phyloP scores from a whole-genome alignment of 2,113 vertebrate genomes.

The Eolophus roseicapilla region DNA sequence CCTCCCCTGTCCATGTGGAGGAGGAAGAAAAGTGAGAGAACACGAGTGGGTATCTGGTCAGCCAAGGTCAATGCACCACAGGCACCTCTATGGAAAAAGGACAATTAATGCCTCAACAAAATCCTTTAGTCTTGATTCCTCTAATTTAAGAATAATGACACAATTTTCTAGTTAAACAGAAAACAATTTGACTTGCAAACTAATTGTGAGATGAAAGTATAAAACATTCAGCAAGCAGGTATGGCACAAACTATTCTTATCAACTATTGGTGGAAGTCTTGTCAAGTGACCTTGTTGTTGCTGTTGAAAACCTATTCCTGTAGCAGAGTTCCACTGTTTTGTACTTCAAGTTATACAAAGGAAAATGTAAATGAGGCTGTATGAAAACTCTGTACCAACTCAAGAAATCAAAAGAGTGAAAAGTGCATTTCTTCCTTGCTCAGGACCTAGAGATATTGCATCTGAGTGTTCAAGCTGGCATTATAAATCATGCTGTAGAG shows the following conservation, averaged over 20 bases:
- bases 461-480: slow-evolving; percentile 18
- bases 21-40: not conserved
- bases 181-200: not conserved
- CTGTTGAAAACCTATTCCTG: not conserved
- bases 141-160: not conserved
- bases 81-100: not conserved
- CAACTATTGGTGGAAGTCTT: not conserved
- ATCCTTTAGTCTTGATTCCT: not conserved
- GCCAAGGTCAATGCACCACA: not conserved
- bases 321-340: not conserved
- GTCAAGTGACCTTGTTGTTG: not conserved
- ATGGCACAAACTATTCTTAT: not conserved
- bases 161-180: not conserved
- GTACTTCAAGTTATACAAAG: not conserved
- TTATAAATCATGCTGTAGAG: slow-evolving; percentile 66
- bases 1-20: not conserved
- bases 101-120: not conserved
- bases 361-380: not conserved
- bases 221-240: not conserved
- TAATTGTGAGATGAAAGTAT: not conserved
- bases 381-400: not conserved
- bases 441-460: slow-evolving; percentile 11
- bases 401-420: slow-evolving; percentile 1
- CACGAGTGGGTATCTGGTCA: not conserved
- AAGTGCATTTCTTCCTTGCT: not conserved